Percentiles rank a stretch among this genome's conserved stretches.
phyloP scores from a whole-genome alignment of 1,140 invertebrate species.

The Philaenus spumarius region DNA sequence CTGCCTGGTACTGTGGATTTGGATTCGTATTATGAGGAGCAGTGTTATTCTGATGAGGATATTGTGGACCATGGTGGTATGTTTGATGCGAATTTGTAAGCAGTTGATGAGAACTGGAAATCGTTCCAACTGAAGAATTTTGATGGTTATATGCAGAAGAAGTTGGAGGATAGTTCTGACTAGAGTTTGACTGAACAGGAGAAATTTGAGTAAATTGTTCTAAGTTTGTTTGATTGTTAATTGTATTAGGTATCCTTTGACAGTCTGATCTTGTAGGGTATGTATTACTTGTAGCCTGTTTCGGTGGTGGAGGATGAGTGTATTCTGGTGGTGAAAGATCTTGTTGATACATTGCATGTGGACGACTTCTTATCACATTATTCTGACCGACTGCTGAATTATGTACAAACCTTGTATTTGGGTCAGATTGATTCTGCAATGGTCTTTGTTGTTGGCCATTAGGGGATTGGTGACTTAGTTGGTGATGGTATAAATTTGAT shows the following conservation, averaged over 20 bases:
- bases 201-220: no score
- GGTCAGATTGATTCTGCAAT: neutral
- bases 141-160: neutral
- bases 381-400: conserved; percentile 15
- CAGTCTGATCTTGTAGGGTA: conserved; percentile 33
- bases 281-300: neutral
- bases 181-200: no score
- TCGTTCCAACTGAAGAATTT: neutral
- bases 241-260: conserved; percentile 28
- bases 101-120: neutral
- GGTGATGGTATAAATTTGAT: neutral
- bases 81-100: neutral
- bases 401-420: conserved; percentile 1
- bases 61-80: neutral
- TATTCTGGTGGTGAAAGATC: conserved; percentile 25
- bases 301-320: conserved; percentile 19
- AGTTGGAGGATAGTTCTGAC: conserved; percentile 6
- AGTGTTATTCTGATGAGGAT: conserved; percentile 10
- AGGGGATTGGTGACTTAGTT: neutral
- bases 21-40: neutral
- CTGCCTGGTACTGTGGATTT: neutral
- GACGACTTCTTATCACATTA: conserved; percentile 16
- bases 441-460: conserved; percentile 12
- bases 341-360: conserved; percentile 29
- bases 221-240: neutral